Evolutionary conservation across 2,888 invertebrate species (phyloP).

Genomic region (Salpingus planirostris): DNA sequence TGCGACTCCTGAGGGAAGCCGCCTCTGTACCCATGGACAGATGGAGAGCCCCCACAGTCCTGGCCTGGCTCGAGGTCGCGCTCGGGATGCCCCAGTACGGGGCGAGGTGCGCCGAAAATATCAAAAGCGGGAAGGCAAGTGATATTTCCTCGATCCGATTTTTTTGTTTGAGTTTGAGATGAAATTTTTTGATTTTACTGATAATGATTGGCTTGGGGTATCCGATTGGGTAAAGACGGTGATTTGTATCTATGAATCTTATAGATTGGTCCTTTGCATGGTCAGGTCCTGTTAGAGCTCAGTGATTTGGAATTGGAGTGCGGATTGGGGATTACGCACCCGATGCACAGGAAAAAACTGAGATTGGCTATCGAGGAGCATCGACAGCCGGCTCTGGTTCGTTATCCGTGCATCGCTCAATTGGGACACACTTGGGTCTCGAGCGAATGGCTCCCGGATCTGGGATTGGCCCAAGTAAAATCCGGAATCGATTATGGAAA

Average conservation of each 20-base stretch:
- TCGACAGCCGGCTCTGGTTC: slow-evolving; percentile 74
- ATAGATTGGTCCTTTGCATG: slow-evolving; percentile 60
- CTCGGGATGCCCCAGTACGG: slow-evolving; percentile 93
- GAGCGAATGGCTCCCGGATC: slow-evolving; percentile 85
- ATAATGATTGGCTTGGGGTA: slow-evolving; percentile 1
- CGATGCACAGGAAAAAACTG: slow-evolving; percentile 88
- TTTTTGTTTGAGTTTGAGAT: no score
- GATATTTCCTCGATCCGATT: neutral
- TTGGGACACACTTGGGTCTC: slow-evolving; percentile 91
- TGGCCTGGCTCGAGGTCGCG: slow-evolving; percentile 90
- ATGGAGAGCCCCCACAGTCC: slow-evolving; percentile 88
- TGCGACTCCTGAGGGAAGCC: slow-evolving; percentile 69
- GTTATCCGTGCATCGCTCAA: slow-evolving; percentile 80
- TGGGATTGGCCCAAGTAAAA: slow-evolving; percentile 72
- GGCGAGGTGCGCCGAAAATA: slow-evolving; percentile 81
- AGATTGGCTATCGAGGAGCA: slow-evolving; percentile 90
- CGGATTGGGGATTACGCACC: slow-evolving; percentile 83
- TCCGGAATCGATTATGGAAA: slow-evolving; percentile 1
- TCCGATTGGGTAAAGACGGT: slow-evolving; percentile 23
- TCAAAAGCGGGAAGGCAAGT: slow-evolving; percentile 86
- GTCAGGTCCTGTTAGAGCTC: slow-evolving; percentile 81
- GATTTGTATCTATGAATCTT: slow-evolving; percentile 48
- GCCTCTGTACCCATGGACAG: slow-evolving; percentile 77
- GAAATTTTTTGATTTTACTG: slow-evolving; percentile 2
- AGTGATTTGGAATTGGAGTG: slow-evolving; percentile 86